A percentile compares a stretch with the other conserved stretches of the same genome.
phyloP scores from a whole-genome alignment of 2,888 invertebrate species.

The Acrocera orbiculus region DNA sequence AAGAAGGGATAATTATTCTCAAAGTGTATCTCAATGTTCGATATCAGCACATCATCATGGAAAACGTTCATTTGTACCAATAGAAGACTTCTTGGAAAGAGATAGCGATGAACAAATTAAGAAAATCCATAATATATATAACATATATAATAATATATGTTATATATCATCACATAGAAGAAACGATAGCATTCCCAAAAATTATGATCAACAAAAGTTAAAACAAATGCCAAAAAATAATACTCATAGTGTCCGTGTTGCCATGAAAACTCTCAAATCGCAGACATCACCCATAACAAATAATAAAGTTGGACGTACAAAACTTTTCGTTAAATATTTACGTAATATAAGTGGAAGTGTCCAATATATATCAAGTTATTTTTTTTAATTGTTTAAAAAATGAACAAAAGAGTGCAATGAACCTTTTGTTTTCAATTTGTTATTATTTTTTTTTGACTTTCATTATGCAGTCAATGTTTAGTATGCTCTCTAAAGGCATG shows the following conservation, averaged over 20 bases:
- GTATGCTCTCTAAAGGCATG: too few relatives aligned
- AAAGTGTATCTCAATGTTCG: too few relatives aligned
- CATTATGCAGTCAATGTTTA: too few relatives aligned
- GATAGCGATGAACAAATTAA: too few relatives aligned
- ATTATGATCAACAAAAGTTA: neutral
- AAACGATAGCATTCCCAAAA: conserved; percentile 1
- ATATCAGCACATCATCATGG: too few relatives aligned
- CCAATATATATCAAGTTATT: conserved; percentile 8
- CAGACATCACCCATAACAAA: neutral
- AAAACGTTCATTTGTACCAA: too few relatives aligned
- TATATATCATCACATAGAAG: conserved; percentile 10
- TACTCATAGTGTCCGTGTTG: neutral
- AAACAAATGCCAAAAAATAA: neutral
- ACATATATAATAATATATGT: conserved; percentile 8
- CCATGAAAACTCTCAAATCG: neutral
- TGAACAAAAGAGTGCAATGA: too few relatives aligned
- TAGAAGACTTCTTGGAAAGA: too few relatives aligned
- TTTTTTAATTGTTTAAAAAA: neutral
- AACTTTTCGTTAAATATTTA: conserved; percentile 4
- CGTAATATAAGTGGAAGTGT: conserved; percentile 10
- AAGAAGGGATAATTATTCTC: too few relatives aligned
- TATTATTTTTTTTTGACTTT: too few relatives aligned
- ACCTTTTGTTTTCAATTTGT: too few relatives aligned
- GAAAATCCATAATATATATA: neutral
- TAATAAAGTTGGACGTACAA: neutral